Evolutionary conservation across 2,113 vertebrate species (phyloP).

Genomic region (Odontophorus gujanensis): DNA sequence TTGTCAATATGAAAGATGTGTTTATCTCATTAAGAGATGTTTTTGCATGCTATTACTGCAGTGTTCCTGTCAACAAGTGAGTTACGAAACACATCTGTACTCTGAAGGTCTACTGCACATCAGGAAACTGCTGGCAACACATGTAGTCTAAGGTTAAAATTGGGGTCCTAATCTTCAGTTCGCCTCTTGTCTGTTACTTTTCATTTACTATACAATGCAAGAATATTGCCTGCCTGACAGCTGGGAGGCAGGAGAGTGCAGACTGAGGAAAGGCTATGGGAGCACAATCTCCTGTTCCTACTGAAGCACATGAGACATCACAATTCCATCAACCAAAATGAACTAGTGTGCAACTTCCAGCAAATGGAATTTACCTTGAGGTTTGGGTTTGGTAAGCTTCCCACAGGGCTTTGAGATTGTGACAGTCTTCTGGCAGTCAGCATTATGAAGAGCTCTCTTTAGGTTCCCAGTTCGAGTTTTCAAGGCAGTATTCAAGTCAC

Average conservation of each 20-base stretch:
- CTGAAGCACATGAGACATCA: neutral
- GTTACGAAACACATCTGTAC: neutral
- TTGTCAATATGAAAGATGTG: neutral
- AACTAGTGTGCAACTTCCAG: neutral
- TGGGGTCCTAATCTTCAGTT: neutral
- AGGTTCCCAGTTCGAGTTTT: constrained; percentile 92
- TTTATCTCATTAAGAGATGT: neutral
- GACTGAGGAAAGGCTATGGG: neutral
- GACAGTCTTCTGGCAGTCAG: constrained; percentile 89
- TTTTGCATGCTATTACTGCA: neutral
- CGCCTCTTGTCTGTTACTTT: neutral
- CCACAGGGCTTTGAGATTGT: constrained; percentile 95
- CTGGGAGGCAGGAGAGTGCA: neutral
- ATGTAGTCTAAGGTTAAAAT: neutral
- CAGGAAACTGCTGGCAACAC: neutral
- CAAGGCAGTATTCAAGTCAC: constrained; percentile 89
- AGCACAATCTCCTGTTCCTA: neutral
- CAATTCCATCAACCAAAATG: neutral
- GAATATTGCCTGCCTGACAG: neutral
- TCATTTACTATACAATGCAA: neutral
- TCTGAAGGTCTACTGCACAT: neutral
- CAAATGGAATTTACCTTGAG: constrained; percentile 84
- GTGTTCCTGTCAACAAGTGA: neutral
- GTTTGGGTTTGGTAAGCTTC: constrained; percentile 92
- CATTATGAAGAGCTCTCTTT: constrained; percentile 93